Evolutionary conservation across 2,888 invertebrate genomes (phyloP).

Genomic region (Mermis nigrescens): DNA sequence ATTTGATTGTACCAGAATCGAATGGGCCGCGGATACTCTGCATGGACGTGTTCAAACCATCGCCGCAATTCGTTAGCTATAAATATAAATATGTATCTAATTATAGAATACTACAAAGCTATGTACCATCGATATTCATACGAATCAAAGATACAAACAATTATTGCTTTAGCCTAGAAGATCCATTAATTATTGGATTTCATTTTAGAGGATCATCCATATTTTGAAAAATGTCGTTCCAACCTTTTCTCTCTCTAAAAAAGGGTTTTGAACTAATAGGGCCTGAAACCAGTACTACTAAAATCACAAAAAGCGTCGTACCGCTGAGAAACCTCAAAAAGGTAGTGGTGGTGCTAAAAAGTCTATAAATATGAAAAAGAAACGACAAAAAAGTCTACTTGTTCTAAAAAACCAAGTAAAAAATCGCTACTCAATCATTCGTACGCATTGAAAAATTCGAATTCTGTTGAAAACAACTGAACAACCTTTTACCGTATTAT

Average conservation of each 20-base stretch:
- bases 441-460: background rate
- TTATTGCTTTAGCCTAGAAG: background rate
- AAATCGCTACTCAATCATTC: background rate
- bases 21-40: no score
- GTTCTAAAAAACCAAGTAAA: background rate
- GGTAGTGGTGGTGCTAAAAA: background rate
- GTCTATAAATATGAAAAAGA: background rate
- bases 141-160: background rate
- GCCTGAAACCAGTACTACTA: background rate
- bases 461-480: background rate
- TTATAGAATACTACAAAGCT: background rate
- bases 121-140: background rate
- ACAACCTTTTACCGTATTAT: background rate
- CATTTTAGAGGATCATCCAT: background rate
- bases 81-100: background rate
- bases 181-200: background rate
- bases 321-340: background rate
- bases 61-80: background rate
- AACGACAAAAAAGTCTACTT: no score
- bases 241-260: background rate
- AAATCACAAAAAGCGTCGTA: background rate
- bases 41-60: no score
- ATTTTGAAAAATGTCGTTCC: background rate
- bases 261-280: background rate
- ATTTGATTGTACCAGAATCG: no score